Conservation (phyloP, 1,140 invertebrate species). For the Ridgeia piscesae region DNA sequence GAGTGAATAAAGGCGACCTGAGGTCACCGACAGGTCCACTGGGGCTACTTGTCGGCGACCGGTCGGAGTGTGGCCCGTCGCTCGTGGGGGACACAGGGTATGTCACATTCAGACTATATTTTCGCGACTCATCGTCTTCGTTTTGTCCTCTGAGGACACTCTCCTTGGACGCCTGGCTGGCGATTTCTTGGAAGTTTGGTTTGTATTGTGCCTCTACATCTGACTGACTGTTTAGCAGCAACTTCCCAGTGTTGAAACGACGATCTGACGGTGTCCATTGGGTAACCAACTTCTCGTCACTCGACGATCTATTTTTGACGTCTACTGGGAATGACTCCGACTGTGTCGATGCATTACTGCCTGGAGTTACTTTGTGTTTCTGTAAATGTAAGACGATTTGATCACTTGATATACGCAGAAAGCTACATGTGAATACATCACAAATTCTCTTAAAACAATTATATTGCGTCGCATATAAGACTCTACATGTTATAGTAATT, state of each 20-base stretch:
- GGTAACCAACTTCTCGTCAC: neutral
- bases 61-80: neutral
- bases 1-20: neutral
- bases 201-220: neutral
- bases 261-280: neutral
- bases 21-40: neutral
- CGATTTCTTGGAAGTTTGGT: neutral
- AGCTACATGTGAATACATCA: neutral
- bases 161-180: neutral
- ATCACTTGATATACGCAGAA: neutral
- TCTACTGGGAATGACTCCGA: neutral
- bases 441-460: neutral
- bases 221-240: neutral
- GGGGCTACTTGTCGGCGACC: neutral
- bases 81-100: neutral
- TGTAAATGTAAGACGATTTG: neutral
- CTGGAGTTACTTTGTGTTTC: neutral
- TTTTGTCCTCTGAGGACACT: neutral
- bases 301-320: neutral
- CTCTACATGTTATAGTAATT: neutral
- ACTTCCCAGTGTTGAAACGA: neutral
- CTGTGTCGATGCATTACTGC: neutral
- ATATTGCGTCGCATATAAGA: neutral
- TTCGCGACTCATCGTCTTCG: neutral
- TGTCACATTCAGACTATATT: neutral